Percentiles rank a stretch among this genome's conserved stretches.
phyloP scores from a whole-genome alignment of 2,113 vertebrate genomes.

The Mormyrus iriodes region DNA sequence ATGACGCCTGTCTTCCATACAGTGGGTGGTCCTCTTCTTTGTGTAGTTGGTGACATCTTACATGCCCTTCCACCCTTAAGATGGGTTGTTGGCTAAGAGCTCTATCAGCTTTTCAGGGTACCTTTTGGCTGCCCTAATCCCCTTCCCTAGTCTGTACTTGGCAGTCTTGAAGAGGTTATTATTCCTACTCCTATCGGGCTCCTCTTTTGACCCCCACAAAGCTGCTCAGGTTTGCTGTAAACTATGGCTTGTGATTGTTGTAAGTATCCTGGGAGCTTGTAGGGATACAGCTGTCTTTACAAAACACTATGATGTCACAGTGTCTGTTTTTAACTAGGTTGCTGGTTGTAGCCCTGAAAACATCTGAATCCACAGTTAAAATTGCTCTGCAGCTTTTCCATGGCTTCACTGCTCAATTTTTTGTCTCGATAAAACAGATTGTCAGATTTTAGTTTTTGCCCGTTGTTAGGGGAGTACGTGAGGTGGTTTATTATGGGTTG shows the following conservation, averaged over 20 bases:
- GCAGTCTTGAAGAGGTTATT: not conserved
- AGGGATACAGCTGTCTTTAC: not conserved
- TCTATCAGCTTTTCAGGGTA: not conserved
- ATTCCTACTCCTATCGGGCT: not conserved
- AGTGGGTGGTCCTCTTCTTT: not conserved
- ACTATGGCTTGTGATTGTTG: not conserved
- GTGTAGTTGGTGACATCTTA: not conserved
- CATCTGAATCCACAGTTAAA: not conserved
- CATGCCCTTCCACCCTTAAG: not conserved
- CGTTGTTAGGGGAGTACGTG: not conserved
- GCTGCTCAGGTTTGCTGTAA: not conserved
- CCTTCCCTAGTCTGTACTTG: not conserved
- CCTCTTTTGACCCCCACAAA: not conserved
- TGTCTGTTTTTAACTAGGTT: not conserved
- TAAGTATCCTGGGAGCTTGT: not conserved
- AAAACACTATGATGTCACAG: not conserved
- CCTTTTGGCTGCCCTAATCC: not conserved
- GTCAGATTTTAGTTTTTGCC: not conserved
- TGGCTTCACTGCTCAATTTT: not conserved
- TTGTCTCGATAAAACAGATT: not conserved
- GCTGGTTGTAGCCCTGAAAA: not conserved
- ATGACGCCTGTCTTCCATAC: not conserved
- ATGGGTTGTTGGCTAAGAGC: not conserved
- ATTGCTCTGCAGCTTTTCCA: not conserved
- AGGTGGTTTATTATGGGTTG: not conserved